Evolutionary conservation across 2,797 vertebrate genomes (phyloP).

Genomic region (Characodon lateralis): DNA sequence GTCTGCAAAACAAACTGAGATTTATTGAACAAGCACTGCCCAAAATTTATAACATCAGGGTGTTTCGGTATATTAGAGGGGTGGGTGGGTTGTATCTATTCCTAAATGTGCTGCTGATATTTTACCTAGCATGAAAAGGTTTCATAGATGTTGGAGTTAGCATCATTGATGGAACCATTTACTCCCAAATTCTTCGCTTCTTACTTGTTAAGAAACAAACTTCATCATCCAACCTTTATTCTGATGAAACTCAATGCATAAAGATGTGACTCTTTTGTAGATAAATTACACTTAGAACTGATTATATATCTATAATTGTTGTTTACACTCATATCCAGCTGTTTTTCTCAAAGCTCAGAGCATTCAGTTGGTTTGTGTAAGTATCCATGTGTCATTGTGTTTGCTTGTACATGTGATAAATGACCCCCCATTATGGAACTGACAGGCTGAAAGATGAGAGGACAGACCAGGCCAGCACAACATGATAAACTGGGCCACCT

Average conservation of each 20-base stretch:
- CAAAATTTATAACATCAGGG: constrained; percentile 5
- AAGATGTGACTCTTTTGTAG: background rate
- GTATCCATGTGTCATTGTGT: constrained; percentile 15
- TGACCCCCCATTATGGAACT: constrained; percentile 61
- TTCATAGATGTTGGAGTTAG: background rate
- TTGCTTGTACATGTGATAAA: constrained; percentile 53
- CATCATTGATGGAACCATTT: background rate
- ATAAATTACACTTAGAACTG: constrained; percentile 6
- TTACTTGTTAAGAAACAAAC: constrained; percentile 1
- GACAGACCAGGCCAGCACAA: constrained; percentile 54
- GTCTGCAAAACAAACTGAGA: constrained; percentile 1
- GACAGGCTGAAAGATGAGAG: constrained; percentile 68
- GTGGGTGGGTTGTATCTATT: background rate
- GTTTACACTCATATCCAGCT: constrained; percentile 12
- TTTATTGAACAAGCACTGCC: background rate
- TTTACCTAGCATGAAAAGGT: background rate
- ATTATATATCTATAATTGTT: background rate
- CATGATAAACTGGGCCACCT: constrained; percentile 70
- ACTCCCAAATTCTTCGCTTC: background rate
- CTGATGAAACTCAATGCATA: background rate
- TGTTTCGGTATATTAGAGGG: background rate
- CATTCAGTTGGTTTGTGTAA: constrained; percentile 2
- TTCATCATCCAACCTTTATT: background rate
- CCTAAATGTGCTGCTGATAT: background rate
- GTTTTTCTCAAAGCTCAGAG: background rate